These are phyloP conservation scores for Noturus placidus DNA, from an alignment of 2,113 vertebrate species.

Conservation along the genomic window DNA sequence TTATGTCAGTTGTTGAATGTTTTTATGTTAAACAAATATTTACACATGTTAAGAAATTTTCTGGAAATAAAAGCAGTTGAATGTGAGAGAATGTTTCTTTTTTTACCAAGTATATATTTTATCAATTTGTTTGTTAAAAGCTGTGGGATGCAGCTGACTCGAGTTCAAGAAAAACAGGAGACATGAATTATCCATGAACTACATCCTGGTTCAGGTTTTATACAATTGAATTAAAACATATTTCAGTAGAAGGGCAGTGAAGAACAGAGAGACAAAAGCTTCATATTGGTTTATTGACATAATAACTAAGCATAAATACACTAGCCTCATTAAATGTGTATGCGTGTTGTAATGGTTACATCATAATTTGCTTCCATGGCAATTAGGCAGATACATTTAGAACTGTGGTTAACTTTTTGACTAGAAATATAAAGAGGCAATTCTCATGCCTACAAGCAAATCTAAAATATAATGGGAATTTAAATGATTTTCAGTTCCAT, in stretches of 20 bases:
- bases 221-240: neutral
- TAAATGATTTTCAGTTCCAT: neutral
- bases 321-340: neutral
- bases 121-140: neutral
- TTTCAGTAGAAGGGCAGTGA: neutral
- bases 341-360: neutral
- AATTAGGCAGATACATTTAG: neutral
- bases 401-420: neutral
- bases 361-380: neutral
- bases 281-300: conserved; percentile 5
- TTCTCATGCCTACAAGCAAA: neutral
- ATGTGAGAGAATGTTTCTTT: no score
- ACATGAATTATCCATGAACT: neutral
- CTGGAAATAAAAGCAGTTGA: no score
- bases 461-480: neutral
- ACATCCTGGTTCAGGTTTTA: neutral
- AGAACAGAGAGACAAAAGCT: neutral
- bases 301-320: conserved; percentile 2
- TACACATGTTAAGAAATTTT: no score
- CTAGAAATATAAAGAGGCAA: neutral
- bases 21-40: no score
- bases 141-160: neutral
- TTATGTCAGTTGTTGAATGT: no score
- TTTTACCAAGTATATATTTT: no score
- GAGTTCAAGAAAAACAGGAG: neutral